These are phyloP conservation scores for Ferrisia virgata DNA, from an alignment of 2,888 invertebrate species.

Conservation along the genomic window DNA sequence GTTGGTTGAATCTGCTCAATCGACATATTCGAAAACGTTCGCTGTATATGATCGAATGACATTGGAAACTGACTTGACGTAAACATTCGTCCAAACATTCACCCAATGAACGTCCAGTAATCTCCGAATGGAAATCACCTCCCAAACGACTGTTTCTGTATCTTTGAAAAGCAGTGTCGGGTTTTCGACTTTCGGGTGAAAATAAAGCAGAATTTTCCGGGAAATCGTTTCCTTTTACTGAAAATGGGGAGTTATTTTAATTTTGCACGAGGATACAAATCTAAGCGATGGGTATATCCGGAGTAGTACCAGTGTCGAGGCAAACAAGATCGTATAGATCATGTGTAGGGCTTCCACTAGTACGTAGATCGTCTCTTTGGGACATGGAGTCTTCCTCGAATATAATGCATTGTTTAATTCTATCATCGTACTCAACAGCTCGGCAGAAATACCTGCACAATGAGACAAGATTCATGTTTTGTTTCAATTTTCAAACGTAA, in stretches of 20 bases:
- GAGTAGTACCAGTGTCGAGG: constrained; percentile 72
- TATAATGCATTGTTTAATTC: constrained; percentile 80
- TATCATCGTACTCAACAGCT: constrained; percentile 84
- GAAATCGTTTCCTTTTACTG: constrained; percentile 83
- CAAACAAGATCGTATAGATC: constrained; percentile 87
- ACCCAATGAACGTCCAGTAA: constrained; percentile 80
- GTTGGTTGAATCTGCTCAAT: constrained; percentile 79
- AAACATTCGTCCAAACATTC: constrained; percentile 88
- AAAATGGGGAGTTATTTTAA: constrained; percentile 29
- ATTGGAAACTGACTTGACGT: constrained; percentile 83
- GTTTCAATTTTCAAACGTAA: not conserved
- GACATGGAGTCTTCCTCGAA: constrained; percentile 89
- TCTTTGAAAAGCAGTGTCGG: constrained; percentile 85
- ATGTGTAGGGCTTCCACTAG: constrained; percentile 78
- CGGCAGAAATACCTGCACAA: constrained; percentile 73
- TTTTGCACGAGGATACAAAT: no score
- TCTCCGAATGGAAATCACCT: constrained; percentile 85
- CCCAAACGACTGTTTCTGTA: constrained; percentile 82
- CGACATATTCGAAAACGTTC: constrained; percentile 80
- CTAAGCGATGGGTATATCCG: not conserved
- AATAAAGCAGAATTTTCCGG: constrained; percentile 81
- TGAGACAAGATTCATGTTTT: no score
- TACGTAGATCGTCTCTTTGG: constrained; percentile 81
- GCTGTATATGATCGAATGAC: constrained; percentile 84
- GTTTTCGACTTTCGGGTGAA: constrained; percentile 75